Evolutionary conservation across 2,113 vertebrate genomes (phyloP).

Genomic region (Rafetus swinhoei): DNA sequence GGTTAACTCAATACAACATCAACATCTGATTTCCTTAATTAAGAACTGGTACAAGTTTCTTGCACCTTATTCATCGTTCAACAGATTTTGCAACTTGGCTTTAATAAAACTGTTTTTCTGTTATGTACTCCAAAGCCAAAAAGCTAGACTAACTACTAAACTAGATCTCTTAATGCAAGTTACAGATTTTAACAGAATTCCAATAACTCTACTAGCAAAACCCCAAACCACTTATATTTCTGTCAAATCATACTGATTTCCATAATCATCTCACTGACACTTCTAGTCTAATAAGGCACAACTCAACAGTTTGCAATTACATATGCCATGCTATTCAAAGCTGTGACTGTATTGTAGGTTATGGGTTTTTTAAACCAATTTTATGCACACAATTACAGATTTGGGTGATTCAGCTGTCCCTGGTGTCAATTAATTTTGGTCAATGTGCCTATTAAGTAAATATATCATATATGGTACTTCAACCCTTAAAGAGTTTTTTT

Average conservation of each 20-base stretch:
- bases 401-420: neutral
- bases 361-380: neutral
- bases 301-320: constrained; percentile 1
- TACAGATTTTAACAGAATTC: constrained; percentile 30
- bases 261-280: neutral
- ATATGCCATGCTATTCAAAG: neutral
- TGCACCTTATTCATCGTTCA: neutral
- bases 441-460: neutral
- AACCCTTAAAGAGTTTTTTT: neutral
- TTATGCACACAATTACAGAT: neutral
- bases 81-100: neutral
- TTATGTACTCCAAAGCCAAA: neutral
- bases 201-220: constrained; percentile 18
- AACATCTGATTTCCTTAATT: constrained; percentile 35
- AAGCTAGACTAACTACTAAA: neutral
- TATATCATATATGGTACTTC: neutral
- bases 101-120: neutral
- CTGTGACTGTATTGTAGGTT: neutral
- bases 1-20: constrained; percentile 47
- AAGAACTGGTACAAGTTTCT: neutral
- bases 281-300: neutral
- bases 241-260: neutral
- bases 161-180: neutral
- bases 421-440: neutral
- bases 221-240: neutral